Conservation (phyloP, 2,113 vertebrate genomes). For the Trichomycterus rosablanca region DNA sequence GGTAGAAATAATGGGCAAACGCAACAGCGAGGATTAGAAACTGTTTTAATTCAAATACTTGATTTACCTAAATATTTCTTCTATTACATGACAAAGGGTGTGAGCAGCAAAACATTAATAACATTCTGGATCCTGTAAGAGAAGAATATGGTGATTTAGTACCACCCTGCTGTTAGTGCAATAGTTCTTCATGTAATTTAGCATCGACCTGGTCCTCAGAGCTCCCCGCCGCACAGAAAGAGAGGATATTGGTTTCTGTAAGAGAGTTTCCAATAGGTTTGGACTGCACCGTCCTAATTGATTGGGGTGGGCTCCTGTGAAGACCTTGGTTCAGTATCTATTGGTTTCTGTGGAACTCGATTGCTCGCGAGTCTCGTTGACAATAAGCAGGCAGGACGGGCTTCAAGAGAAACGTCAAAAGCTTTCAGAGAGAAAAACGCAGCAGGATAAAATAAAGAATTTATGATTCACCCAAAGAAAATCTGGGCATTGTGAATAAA, state of each 20-base stretch:
- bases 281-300: constrained; percentile 5
- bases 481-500: neutral
- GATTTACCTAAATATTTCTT: constrained; percentile 1
- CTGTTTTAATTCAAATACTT: no score
- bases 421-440: constrained; percentile 27
- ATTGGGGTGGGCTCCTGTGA: constrained; percentile 20
- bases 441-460: constrained; percentile 20
- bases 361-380: constrained; percentile 8
- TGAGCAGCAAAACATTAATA: neutral
- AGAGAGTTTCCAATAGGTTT: constrained; percentile 1
- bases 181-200: no score
- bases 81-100: constrained; percentile 5
- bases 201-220: no score
- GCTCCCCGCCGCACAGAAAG: no score
- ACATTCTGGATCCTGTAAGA: no score
- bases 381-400: constrained; percentile 21
- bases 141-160: no score
- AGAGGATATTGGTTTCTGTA: constrained; percentile 10
- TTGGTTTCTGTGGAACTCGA: constrained; percentile 19
- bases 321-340: constrained; percentile 19
- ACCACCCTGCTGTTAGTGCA: no score
- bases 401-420: constrained; percentile 26
- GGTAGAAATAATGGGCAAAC: no score
- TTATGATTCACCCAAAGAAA: constrained; percentile 11
- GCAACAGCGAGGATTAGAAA: no score